Evolutionary conservation across 2,113 vertebrate genomes (phyloP), one percentile per base, ranked within the genome.

Genomic region (Cyanoramphus novaezelandiae): DNA sequence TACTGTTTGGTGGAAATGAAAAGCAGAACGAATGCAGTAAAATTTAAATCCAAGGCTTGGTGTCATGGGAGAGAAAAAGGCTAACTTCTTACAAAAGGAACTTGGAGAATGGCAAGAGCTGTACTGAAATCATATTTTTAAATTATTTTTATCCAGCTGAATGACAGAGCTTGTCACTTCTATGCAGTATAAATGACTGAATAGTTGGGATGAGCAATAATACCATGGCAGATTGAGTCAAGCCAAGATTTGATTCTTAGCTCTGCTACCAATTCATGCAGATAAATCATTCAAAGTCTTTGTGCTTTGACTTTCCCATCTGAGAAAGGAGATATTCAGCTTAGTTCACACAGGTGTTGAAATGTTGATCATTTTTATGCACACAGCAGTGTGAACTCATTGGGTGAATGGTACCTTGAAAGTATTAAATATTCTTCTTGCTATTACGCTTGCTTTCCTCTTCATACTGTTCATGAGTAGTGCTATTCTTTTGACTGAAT

Each of bases 271-370:
- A 94, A 86, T 68, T 93, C 93, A 95, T 92, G 94, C 95, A 96
- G 82, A 93, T 93, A 95, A 95, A 96, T 96, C 90, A 94, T 90
- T 95, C 88, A 88, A 92, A 92, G 67, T 88, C 85, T 90, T 93
- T 86, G 86, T 90, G 93, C 85, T 93, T 93, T 92, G 93, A 90
- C 82, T 96, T 94, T 55, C 64, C 76, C 76, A 80, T 90, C 88
- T 92, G 82, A 96, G 93, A 94, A 96, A 89, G 77, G 35, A 95
- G 94, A 96, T 95, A 96, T 60, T 92, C 80, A 94, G 88, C 90
- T 95, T 95, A 96, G 93, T 80, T 88, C 85, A 93, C 67, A 77
- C 79, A 88, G 70, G 59, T 90, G 87, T 95, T 96, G 85, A 96
- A 93, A 90, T 67, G 94, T 83, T 95, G 93, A 95, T 96, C 82